A percentile compares a stretch with the other conserved stretches of the same genome.
These are phyloP conservation scores for Danionella cerebrum DNA, from an alignment of 2,113 vertebrate genomes.

Conservation along the genomic window DNA sequence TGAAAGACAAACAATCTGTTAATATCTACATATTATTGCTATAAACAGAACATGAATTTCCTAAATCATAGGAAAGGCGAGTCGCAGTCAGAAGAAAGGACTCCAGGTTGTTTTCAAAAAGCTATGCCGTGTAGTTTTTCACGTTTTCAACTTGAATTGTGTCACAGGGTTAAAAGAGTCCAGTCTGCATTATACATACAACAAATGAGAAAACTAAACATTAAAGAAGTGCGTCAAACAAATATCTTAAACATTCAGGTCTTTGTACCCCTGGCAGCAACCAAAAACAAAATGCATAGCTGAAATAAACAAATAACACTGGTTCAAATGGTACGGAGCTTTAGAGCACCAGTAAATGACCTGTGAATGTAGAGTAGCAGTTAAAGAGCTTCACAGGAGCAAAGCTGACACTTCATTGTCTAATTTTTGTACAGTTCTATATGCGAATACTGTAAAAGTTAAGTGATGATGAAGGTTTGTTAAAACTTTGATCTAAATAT, in stretches of 20 bases:
- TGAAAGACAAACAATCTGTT: slow-evolving; percentile 71
- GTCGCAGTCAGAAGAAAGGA: background rate
- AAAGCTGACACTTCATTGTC: background rate
- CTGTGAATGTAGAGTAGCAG: background rate
- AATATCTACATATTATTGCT: slow-evolving; percentile 99
- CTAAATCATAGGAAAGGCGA: too few species aligned
- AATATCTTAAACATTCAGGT: slow-evolving; percentile 63
- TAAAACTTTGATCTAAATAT: background rate
- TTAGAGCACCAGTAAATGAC: background rate
- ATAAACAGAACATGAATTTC: slow-evolving; percentile 85
- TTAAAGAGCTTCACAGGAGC: background rate
- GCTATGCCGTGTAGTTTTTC: too few species aligned
- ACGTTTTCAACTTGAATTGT: slow-evolving; percentile 3
- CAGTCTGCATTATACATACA: slow-evolving; percentile 31
- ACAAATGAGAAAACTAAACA: too few species aligned
- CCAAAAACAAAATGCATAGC: slow-evolving; percentile 86
- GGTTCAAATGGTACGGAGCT: background rate
- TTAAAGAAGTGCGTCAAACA: background rate
- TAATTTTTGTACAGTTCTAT: background rate
- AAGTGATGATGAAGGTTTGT: background rate
- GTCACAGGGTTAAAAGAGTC: slow-evolving; percentile 8
- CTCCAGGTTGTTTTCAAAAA: too few species aligned
- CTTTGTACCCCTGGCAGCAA: slow-evolving; percentile 72
- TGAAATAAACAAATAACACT: slow-evolving; percentile 61
- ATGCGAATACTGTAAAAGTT: background rate